Base-by-base conservation (phyloP, 1,140 invertebrate species). In the Conus betulinus region DNA sequence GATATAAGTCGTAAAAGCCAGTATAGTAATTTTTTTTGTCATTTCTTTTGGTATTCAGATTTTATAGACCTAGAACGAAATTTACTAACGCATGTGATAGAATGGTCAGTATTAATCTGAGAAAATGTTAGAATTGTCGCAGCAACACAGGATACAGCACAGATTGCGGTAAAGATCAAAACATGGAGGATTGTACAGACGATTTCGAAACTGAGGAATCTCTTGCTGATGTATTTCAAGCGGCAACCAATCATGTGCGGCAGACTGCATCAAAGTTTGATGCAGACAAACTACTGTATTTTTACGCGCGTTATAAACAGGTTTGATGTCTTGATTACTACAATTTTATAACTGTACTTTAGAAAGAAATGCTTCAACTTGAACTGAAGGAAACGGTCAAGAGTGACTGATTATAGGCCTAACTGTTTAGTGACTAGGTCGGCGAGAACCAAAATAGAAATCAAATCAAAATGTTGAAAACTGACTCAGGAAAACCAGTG, bases 261-360 rank as follows among this genome's bases (percentile, higher is more conserved):
- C 96, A 95, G 53, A 94, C 97, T 23, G 96, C 96, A n/a, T 93
- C 96, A 0, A 90, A 81, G 51, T 89, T 93, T 67, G 91, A 91
- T 79, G 95, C 88, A 17, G 96, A 97, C 89, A 89, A 91, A 71
- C 95, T 99, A 11, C 95, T 99, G 10, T 96, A 97, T 88, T 96
- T 99, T 71, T 99, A 99, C 95, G 97, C 96, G 7, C 96, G 97
- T 39, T 99, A 97, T 93, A 99, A 99, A 92, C 98, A 94, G 92
- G 93, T 94, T 89, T 85, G 27, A 81, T 78, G 57, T 8, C 8
- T 60, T 60, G 57, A 60, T 60, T 39, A 39, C 39, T 39, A 39
- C 39, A 39, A 39, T 39, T 39, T 0, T 39, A 39, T 39, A 39
- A 39, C 39, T 39, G 39, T 39, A 39, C 39, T 39, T 39, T 39